These are phyloP conservation scores for Dynastes tityus DNA, from an alignment of 2,888 invertebrate species.

Conservation along the genomic window DNA sequence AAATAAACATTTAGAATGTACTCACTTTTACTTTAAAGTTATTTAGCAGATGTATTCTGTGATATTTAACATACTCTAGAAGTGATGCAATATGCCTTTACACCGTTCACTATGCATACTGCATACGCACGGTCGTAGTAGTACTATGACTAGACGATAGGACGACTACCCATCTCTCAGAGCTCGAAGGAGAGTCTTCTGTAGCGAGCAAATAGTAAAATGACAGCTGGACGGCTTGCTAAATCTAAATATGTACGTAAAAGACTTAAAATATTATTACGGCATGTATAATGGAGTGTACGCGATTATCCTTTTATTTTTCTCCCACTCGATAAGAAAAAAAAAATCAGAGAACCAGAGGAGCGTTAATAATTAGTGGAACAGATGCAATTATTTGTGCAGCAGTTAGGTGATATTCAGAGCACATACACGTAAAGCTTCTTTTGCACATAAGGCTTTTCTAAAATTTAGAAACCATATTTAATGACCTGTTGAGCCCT, in stretches of 20 bases:
- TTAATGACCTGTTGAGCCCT: constrained; percentile 39
- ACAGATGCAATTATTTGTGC: constrained; percentile 31
- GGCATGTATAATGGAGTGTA: too few relatives aligned
- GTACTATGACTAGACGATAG: too few relatives aligned
- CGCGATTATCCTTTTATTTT: too few relatives aligned
- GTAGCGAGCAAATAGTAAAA: too few relatives aligned
- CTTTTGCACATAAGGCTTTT: constrained; percentile 15
- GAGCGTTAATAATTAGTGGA: constrained; percentile 3
- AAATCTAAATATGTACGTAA: not conserved
- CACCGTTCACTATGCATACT: constrained; percentile 22
- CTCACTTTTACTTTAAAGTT: constrained; percentile 51
- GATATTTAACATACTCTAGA: constrained; percentile 34
- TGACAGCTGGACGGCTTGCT: too few relatives aligned
- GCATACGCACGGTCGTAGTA: not conserved
- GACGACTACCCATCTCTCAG: constrained; percentile 1
- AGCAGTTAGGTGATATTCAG: not conserved
- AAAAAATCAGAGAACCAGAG: not conserved
- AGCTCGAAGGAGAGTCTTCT: not conserved
- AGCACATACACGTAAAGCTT: not conserved
- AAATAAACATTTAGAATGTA: constrained; percentile 12
- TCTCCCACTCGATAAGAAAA: too few relatives aligned
- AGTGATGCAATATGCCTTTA: constrained; percentile 34
- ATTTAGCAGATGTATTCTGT: constrained; percentile 36
- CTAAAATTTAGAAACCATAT: constrained; percentile 48
- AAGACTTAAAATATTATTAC: not conserved